Evolutionary conservation across 2,113 vertebrate species (phyloP).

Genomic region (Maccullochella peelii): DNA sequence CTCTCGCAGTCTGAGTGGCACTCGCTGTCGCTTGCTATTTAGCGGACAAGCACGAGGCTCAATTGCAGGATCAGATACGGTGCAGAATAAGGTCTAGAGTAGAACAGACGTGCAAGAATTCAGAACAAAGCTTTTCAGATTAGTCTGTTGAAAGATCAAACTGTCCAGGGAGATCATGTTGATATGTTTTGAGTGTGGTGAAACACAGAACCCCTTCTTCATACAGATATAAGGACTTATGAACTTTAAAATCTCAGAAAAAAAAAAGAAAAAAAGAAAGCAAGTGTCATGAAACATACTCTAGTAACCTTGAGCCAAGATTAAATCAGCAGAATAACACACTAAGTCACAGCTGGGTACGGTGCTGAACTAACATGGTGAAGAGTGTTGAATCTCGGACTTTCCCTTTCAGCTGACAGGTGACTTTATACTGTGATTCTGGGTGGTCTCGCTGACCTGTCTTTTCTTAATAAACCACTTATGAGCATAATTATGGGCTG

Average conservation of each 20-base stretch:
- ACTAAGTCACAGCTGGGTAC: conserved; percentile 52
- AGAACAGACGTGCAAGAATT: conserved; percentile 37
- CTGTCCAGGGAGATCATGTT: conserved; percentile 37
- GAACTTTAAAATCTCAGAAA: neutral
- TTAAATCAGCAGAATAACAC: conserved; percentile 49
- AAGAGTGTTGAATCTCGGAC: conserved; percentile 18
- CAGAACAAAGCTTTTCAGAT: conserved; percentile 65
- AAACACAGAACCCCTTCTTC: conserved; percentile 45
- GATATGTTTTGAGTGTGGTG: conserved; percentile 40
- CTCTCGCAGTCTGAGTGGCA: conserved; percentile 69
- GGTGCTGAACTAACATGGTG: conserved; percentile 28
- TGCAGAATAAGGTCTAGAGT: conserved; percentile 18
- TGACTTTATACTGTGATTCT: conserved; percentile 44
- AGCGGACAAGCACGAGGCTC: conserved; percentile 55
- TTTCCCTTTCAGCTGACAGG: conserved; percentile 53
- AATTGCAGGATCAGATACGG: conserved; percentile 47
- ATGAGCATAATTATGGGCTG: conserved; percentile 46
- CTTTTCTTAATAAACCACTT: conserved; percentile 56
- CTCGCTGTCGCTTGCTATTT: conserved; percentile 73
- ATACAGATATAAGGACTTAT: conserved; percentile 20
- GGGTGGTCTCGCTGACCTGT: conserved; percentile 62
- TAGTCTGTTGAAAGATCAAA: conserved; percentile 37
- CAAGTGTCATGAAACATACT: conserved; percentile 26
- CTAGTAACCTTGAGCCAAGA: conserved; percentile 41
- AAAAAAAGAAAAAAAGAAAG: no score